phyloP scores from a whole-genome alignment of 2,797 vertebrate species.

The Myotis daubentonii region DNA sequence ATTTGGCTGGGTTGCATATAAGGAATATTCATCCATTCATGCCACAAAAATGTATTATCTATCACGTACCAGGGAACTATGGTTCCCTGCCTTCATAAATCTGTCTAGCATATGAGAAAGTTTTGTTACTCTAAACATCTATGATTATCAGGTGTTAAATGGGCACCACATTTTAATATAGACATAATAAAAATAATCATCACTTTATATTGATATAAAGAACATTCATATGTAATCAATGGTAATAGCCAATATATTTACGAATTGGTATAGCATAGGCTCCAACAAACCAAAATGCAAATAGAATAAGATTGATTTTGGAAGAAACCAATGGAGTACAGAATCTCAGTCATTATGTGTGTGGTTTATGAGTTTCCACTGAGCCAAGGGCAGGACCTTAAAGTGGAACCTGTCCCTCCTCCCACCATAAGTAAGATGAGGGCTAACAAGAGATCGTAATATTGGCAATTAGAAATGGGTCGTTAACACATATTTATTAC shows the following conservation, averaged over 20 bases:
- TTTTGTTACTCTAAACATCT: conserved; percentile 21
- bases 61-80: not conserved
- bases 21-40: not conserved
- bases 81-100: conserved; percentile 7
- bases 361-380: not conserved
- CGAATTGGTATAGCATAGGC: not conserved
- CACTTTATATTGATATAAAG: not conserved
- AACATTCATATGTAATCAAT: not conserved
- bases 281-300: conserved; percentile 1
- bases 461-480: not conserved
- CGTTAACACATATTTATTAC: not conserved
- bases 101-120: not conserved
- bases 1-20: not conserved
- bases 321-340: not conserved
- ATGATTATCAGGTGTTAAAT: not conserved
- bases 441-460: not conserved
- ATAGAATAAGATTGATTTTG: not conserved
- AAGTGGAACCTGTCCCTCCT: not conserved
- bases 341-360: not conserved
- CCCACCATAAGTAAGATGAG: not conserved
- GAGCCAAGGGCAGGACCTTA: not conserved
- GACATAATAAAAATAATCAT: conserved; percentile 23
- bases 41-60: not conserved
- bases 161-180: not conserved
- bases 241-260: conserved; percentile 9